Evolutionary conservation across 1,140 invertebrate genomes (phyloP), one percentile per base, ranked within the genome.

Genomic region (Trachelipus rathkii): DNA sequence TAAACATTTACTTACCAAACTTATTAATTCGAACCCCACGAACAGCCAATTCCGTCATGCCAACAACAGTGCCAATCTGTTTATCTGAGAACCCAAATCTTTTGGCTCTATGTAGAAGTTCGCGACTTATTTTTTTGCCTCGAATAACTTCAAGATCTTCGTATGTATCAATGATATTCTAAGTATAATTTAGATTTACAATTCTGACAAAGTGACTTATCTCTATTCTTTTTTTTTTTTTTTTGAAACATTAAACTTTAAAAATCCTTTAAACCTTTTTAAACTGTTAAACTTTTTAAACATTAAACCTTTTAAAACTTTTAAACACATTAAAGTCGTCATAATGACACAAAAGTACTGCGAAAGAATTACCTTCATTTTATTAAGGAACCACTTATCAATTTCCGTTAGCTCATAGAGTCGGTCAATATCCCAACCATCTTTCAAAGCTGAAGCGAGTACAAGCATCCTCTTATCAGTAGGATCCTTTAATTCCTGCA

Each of bases 381-480:
- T 98, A 79, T 94, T 86, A 0, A 99, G 87, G 84, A 99, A 99
- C 97, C 97, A 99, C 53, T 87, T 87, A 85, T 99, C 97, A 82
- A 99, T 99, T 85, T 96, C 96, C 0, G 97, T 99, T 10, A 99
- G 84, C 24, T 94, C 88, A 84, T 98, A 95, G 0, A 99, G 83
- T 78, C 90, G 89, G 72, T 97, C 91, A 19, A 98, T 88, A 13
- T 88, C 86, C 83, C 96, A 97, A 10, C 91, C 91, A 4, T 83
- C 77, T 74, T 86, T 92, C 7, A 99, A 85, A 0, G 97, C 96
- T 0, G 96, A 94, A 0, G 97, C 96, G 76, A 99, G 83, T 0
- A 98, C 95, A 86, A 98, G 97, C 88, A 98, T 98, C 70, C 97
- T 87, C 82, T 96, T 96, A 85, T 99, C 97, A 0, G 97, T 99